Conservation (phyloP, 2,888 invertebrate genomes). For the Leptopilina drosophilae region DNA sequence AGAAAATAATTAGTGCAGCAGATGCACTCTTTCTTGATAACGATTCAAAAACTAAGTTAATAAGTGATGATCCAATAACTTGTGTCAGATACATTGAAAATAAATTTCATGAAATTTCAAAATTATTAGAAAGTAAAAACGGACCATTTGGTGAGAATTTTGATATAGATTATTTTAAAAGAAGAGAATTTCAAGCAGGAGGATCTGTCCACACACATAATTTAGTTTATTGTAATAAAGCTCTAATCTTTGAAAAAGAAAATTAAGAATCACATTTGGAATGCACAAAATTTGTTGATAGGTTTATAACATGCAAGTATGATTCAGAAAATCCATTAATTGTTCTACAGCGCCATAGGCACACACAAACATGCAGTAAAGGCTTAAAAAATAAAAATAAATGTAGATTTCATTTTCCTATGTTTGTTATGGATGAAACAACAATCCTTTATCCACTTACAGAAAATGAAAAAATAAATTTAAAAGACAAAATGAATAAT, state of each 20-base stretch:
- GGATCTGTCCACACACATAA: constrained; percentile 53
- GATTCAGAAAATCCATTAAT: constrained; percentile 44
- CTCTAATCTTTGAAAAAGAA: constrained; percentile 14
- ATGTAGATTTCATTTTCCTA: constrained; percentile 46
- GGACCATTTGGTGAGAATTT: constrained; percentile 42
- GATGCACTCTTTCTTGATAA: constrained; percentile 32
- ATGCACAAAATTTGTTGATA: constrained; percentile 45
- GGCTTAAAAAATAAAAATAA: constrained; percentile 36
- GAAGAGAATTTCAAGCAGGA: constrained; percentile 54
- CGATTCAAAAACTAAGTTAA: constrained; percentile 1
- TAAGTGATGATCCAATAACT: too few relatives aligned
- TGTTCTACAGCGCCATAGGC: constrained; percentile 43
- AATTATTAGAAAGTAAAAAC: constrained; percentile 34
- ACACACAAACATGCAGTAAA: constrained; percentile 47
- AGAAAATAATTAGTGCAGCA: constrained; percentile 39
- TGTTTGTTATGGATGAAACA: constrained; percentile 42
- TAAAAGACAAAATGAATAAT: not conserved
- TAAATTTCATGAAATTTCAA: constrained; percentile 39
- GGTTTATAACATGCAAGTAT: constrained; percentile 44
- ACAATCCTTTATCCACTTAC: constrained; percentile 42
- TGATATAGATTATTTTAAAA: constrained; percentile 46
- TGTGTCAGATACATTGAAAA: too few relatives aligned
- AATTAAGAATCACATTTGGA: constrained; percentile 35
- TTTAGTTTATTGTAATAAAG: constrained; percentile 45
- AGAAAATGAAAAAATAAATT: constrained; percentile 1